phyloP scores from a whole-genome alignment of 2,797 vertebrate species.

The Pachyuromys duprasi region DNA sequence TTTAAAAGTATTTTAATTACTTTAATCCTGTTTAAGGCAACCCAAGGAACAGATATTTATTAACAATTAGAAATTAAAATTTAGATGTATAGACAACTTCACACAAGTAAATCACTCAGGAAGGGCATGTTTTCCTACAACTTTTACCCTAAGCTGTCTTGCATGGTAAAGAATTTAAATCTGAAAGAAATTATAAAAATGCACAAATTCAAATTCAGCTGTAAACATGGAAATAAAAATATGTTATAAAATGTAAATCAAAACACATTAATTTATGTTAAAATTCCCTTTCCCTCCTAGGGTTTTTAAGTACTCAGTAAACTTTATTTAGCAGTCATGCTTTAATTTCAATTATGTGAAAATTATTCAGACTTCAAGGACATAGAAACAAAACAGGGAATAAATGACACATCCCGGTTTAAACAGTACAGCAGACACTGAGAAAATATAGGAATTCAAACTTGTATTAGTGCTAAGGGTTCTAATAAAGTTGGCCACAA shows the following conservation, averaged over 20 bases:
- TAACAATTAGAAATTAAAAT: constrained; percentile 54
- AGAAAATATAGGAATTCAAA: constrained; percentile 12
- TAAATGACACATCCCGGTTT: constrained; percentile 30
- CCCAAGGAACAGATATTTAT: not conserved
- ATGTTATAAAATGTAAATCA: constrained; percentile 70
- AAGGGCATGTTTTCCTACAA: not conserved
- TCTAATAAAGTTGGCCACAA: constrained; percentile 15
- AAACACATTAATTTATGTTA: constrained; percentile 68
- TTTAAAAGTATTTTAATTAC: constrained; percentile 12
- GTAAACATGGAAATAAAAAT: constrained; percentile 72
- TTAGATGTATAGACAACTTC: not conserved
- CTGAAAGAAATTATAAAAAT: constrained; percentile 68
- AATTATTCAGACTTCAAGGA: constrained; percentile 63
- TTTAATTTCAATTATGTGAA: constrained; percentile 64
- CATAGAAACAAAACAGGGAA: constrained; percentile 58
- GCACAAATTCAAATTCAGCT: constrained; percentile 58
- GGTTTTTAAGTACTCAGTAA: constrained; percentile 51
- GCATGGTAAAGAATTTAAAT: constrained; percentile 45
- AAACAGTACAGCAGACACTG: not conserved
- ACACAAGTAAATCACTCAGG: constrained; percentile 42
- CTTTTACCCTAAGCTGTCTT: constrained; percentile 48
- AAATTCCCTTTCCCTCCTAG: constrained; percentile 49
- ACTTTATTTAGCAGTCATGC: constrained; percentile 53
- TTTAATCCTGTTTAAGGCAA: constrained; percentile 35
- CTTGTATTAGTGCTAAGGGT: not conserved